These are phyloP conservation scores for Rhingia campestris DNA, from an alignment of 2,888 invertebrate species.

Conservation along the genomic window DNA sequence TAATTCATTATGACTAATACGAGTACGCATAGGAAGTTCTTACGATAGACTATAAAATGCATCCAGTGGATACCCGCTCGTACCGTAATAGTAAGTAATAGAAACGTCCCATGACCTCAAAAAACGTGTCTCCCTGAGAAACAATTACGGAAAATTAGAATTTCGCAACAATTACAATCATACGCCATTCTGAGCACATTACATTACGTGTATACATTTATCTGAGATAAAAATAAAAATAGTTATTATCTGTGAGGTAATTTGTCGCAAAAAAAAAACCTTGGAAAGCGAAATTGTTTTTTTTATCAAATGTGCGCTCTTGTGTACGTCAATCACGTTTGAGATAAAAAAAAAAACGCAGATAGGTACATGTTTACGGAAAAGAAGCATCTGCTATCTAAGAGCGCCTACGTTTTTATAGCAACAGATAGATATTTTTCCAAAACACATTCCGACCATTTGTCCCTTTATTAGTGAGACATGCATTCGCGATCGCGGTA, in stretches of 20 bases:
- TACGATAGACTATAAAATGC: not conserved
- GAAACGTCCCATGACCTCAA: slow-evolving; percentile 18
- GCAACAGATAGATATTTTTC: slow-evolving; percentile 11
- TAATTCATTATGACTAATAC: slow-evolving; percentile 16
- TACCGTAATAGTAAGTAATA: not conserved
- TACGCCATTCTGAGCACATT: not conserved
- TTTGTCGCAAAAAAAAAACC: slow-evolving; percentile 22
- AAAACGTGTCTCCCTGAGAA: slow-evolving; percentile 11
- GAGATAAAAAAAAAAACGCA: slow-evolving; percentile 9
- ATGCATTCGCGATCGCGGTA: slow-evolving; percentile 17
- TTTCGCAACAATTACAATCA: slow-evolving; percentile 39
- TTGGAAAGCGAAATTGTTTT: slow-evolving; percentile 21
- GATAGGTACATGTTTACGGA: not conserved
- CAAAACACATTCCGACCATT: slow-evolving; percentile 40
- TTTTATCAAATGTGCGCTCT: slow-evolving; percentile 18
- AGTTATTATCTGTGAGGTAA: slow-evolving; percentile 25
- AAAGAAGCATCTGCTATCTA: slow-evolving; percentile 8
- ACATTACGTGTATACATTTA: not conserved
- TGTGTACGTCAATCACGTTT: slow-evolving; percentile 16
- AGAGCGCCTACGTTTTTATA: not conserved
- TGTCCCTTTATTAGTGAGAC: slow-evolving; percentile 50
- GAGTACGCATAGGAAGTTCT: slow-evolving; percentile 2
- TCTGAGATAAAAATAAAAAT: slow-evolving; percentile 6
- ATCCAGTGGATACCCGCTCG: no score
- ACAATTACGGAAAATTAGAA: slow-evolving; percentile 30